Percentiles rank a stretch among this genome's conserved stretches.
Evolutionary conservation across 2,797 vertebrate species (phyloP).

Genomic region (Clangula hyemalis): DNA sequence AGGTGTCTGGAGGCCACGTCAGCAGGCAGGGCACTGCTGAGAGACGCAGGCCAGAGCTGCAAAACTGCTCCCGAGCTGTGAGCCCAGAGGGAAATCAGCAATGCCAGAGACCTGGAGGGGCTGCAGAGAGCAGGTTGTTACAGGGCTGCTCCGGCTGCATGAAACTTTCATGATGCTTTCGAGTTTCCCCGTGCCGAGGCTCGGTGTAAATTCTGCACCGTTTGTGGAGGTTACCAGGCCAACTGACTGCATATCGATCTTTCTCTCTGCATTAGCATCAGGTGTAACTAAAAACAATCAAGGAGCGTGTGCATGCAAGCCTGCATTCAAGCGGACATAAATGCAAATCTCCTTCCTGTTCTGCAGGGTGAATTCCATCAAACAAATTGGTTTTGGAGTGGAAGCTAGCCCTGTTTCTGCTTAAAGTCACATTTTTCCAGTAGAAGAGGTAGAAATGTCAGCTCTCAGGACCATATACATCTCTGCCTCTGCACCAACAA

Average conservation of each 20-base stretch:
- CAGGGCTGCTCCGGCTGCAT: neutral
- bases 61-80: neutral
- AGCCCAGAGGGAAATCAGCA: neutral
- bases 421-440: neutral
- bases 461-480: neutral
- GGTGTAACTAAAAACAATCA: neutral
- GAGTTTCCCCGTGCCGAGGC: neutral
- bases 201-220: neutral
- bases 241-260: neutral
- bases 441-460: neutral
- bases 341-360: neutral
- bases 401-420: neutral
- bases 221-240: neutral
- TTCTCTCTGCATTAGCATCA: neutral
- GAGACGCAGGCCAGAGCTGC: neutral
- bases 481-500: neutral
- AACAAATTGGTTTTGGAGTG: neutral
- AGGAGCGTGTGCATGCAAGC: neutral
- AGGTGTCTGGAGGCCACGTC: rapidly evolving
- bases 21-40: neutral
- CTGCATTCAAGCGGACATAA: neutral
- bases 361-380: conserved; percentile 6
- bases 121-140: rapidly evolving
- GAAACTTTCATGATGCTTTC: neutral
- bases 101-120: neutral